phyloP scores from a whole-genome alignment of 1,140 invertebrate species.

The Diachasmimorpha longicaudata region DNA sequence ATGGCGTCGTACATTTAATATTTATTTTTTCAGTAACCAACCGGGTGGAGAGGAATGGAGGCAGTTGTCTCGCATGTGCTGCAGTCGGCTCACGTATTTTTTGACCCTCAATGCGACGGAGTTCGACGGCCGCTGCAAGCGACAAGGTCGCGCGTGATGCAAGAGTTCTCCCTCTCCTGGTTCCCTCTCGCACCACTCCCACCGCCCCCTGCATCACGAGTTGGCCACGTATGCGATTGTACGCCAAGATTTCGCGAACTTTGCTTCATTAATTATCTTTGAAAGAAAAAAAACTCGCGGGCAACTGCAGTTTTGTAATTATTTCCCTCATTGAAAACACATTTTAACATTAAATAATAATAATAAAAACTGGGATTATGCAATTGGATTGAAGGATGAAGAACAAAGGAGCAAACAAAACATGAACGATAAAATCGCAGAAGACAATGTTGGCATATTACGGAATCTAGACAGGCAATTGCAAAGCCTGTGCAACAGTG shows the following conservation, averaged over 20 bases:
- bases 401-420: slow-evolving; percentile 2
- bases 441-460: slow-evolving; percentile 26
- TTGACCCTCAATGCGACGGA: slow-evolving; percentile 44
- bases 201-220: not conserved
- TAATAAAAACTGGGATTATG: not conserved
- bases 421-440: slow-evolving; percentile 12
- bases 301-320: not conserved
- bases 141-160: slow-evolving; percentile 43
- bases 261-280: not conserved
- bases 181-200: not conserved
- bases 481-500: slow-evolving; percentile 4
- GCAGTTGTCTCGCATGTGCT: slow-evolving; percentile 18
- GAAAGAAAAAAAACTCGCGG: not conserved
- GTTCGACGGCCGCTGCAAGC: slow-evolving; percentile 42
- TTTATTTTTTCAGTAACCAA: not conserved
- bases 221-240: not conserved
- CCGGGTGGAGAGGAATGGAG: not conserved
- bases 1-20: slow-evolving; percentile 10
- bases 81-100: slow-evolving; percentile 40
- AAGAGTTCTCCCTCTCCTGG: slow-evolving; percentile 19
- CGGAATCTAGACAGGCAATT: slow-evolving; percentile 15
- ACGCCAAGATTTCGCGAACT: slow-evolving; percentile 1
- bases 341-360: not conserved
- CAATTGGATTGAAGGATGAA: not conserved
- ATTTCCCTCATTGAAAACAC: not conserved